Percentiles rank a stretch among this genome's conserved stretches.
These are phyloP conservation scores for Oryzias melastigma DNA, from an alignment of 2,113 vertebrate species.

Conservation along the genomic window DNA sequence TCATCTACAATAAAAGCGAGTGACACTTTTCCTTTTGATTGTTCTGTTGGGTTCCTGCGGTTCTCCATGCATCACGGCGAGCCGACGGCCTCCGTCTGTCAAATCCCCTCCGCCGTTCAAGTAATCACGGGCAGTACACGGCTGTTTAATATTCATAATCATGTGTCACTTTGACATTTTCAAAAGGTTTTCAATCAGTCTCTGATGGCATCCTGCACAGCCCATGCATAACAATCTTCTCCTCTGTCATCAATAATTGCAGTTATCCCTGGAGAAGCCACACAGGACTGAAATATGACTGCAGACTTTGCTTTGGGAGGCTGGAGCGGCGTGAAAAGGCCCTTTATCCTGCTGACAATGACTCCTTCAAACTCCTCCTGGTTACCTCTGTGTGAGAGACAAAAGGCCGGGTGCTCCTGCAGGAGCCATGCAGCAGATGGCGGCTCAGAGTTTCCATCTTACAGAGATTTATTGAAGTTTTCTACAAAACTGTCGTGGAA, in stretches of 20 bases:
- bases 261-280: slow-evolving; percentile 53
- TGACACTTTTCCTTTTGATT: not conserved
- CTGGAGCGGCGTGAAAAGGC: not conserved
- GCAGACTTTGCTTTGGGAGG: slow-evolving; percentile 17
- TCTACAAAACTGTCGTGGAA: slow-evolving; percentile 12
- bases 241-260: slow-evolving; percentile 73
- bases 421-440: too few species aligned
- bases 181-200: slow-evolving; percentile 77
- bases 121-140: slow-evolving; percentile 69
- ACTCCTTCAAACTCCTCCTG: not conserved
- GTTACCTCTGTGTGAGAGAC: too few species aligned
- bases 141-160: slow-evolving; percentile 80
- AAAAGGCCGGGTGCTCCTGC: too few species aligned
- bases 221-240: slow-evolving; percentile 75
- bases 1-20: too few species aligned
- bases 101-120: slow-evolving; percentile 58
- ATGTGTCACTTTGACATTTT: slow-evolving; percentile 80
- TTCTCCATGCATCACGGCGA: slow-evolving; percentile 21
- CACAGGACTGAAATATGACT: slow-evolving; percentile 43
- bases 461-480: slow-evolving; percentile 4
- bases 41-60: not conserved
- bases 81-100: slow-evolving; percentile 48
- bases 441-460: slow-evolving; percentile 3
- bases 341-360: not conserved
- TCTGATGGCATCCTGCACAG: slow-evolving; percentile 71